A percentile compares a stretch with the other conserved stretches of the same genome.
Evolutionary conservation across 2,888 invertebrate species (phyloP).

Genomic region (Mylabris sibirica): DNA sequence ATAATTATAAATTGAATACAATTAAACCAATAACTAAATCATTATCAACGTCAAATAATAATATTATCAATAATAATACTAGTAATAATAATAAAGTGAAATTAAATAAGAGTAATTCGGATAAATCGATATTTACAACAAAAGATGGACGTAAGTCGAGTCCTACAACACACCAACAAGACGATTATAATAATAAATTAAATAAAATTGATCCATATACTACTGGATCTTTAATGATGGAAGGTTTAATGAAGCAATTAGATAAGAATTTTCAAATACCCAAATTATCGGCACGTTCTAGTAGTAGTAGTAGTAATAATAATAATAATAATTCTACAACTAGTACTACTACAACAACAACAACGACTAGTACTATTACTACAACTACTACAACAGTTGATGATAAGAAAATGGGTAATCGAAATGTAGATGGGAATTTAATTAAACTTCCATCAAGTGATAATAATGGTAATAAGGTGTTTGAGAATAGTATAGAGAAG

Average conservation of each 20-base stretch:
- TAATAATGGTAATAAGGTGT: slow-evolving; percentile 51
- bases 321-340: too few species aligned
- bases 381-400: not conserved
- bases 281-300: slow-evolving; percentile 70
- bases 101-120: slow-evolving; percentile 67
- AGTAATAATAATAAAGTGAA: slow-evolving; percentile 68
- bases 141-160: slow-evolving; percentile 72
- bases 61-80: not conserved
- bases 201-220: slow-evolving; percentile 70
- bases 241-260: slow-evolving; percentile 80
- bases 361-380: not conserved
- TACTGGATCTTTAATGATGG: slow-evolving; percentile 68
- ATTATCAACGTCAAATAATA: slow-evolving; percentile 18
- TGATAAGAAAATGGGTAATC: not conserved
- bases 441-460: not conserved
- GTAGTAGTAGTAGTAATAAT: not conserved
- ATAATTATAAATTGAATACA: slow-evolving; percentile 27
- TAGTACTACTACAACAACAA: not conserved
- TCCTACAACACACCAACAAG: slow-evolving; percentile 71
- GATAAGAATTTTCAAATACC: slow-evolving; percentile 88
- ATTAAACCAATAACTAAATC: slow-evolving; percentile 36
- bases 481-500: slow-evolving; percentile 47
- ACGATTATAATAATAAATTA: slow-evolving; percentile 72
- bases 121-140: slow-evolving; percentile 71
- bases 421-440: not conserved